These are phyloP conservation scores for Erebia aethiops DNA, from an alignment of 2,888 invertebrate species.

Conservation along the genomic window DNA sequence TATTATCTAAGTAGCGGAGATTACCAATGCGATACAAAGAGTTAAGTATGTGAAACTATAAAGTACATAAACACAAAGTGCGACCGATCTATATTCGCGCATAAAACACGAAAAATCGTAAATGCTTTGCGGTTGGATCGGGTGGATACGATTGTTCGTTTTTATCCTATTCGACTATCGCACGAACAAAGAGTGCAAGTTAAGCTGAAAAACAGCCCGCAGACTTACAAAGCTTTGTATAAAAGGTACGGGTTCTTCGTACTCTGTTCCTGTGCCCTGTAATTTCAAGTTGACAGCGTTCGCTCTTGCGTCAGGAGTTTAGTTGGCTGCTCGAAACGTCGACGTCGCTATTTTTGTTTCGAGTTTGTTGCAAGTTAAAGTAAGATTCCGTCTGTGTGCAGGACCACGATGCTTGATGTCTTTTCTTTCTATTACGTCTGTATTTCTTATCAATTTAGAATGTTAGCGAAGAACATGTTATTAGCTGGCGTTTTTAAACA, in stretches of 20 bases:
- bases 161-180: slow-evolving; percentile 56
- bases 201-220: slow-evolving; percentile 60
- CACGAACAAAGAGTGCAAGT: slow-evolving; percentile 60
- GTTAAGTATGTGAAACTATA: neutral
- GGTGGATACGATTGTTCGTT: slow-evolving; percentile 37
- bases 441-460: neutral
- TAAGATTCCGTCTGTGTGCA: slow-evolving; percentile 23
- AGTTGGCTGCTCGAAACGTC: slow-evolving; percentile 42
- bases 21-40: neutral
- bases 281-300: slow-evolving; percentile 65
- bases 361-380: slow-evolving; percentile 37
- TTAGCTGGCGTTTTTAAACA: neutral
- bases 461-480: neutral
- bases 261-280: slow-evolving; percentile 59
- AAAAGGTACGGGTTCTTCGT: slow-evolving; percentile 52
- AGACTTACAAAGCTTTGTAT: slow-evolving; percentile 66
- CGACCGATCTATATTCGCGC: slow-evolving; percentile 3
- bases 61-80: slow-evolving; percentile 6
- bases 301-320: slow-evolving; percentile 44
- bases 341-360: slow-evolving; percentile 44
- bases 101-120: slow-evolving; percentile 36
- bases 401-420: slow-evolving; percentile 18
- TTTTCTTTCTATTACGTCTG: slow-evolving; percentile 16
- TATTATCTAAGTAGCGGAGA: neutral
- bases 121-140: slow-evolving; percentile 36